A percentile compares a stretch with the other conserved stretches of the same genome.
Conservation (phyloP, 2,888 invertebrate genomes). For the Tribolium freemani region DNA sequence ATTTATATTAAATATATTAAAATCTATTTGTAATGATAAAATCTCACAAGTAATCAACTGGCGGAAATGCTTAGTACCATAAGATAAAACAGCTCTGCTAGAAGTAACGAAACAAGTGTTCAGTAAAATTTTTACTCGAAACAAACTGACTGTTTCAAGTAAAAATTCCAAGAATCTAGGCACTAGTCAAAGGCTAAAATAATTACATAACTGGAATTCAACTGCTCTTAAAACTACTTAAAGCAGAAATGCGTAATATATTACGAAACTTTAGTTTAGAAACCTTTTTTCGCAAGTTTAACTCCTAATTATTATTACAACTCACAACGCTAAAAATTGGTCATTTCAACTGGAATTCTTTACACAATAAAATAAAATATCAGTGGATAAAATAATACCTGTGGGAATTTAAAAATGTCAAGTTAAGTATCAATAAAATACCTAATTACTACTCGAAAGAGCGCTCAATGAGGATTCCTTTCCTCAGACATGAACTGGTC, state of each 20-base stretch:
- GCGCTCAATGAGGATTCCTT: slow-evolving; percentile 65
- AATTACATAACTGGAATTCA: slow-evolving; percentile 46
- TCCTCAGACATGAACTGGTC: slow-evolving; percentile 72
- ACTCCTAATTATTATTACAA: slow-evolving; percentile 43
- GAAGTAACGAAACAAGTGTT: slow-evolving; percentile 49
- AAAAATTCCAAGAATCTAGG: slow-evolving; percentile 54
- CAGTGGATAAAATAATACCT: slow-evolving; percentile 9
- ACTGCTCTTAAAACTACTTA: slow-evolving; percentile 44
- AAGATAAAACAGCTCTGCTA: slow-evolving; percentile 50
- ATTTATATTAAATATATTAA: slow-evolving; percentile 63
- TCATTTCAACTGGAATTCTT: slow-evolving; percentile 44
- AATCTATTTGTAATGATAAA: slow-evolving; percentile 61
- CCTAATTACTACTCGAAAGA: background rate
- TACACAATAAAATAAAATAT: slow-evolving; percentile 16
- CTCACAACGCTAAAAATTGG: slow-evolving; percentile 53
- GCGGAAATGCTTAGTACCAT: slow-evolving; percentile 59
- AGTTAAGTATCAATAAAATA: slow-evolving; percentile 33
- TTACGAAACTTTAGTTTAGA: slow-evolving; percentile 45
- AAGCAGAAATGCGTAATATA: slow-evolving; percentile 47
- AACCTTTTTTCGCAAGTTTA: slow-evolving; percentile 38
- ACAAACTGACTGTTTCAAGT: slow-evolving; percentile 48
- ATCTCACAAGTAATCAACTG: slow-evolving; percentile 60
- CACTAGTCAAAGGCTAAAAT: slow-evolving; percentile 53
- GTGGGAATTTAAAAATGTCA: slow-evolving; percentile 5
- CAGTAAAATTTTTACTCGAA: slow-evolving; percentile 53